Conservation (phyloP, 2,888 invertebrate genomes). For the Parelbella ahira region DNA sequence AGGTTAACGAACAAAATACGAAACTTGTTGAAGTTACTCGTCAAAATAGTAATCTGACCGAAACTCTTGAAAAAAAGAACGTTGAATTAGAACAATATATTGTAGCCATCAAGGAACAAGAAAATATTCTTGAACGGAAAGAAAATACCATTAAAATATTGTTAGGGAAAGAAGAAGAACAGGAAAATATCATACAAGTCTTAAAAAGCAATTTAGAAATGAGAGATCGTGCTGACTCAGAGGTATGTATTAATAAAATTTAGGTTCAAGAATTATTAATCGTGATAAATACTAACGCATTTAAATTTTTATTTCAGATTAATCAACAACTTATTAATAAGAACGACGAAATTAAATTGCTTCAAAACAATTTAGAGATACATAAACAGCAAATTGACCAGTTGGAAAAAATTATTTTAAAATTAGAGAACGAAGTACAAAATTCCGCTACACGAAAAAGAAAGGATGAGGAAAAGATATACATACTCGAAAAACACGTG, state of each 20-base stretch:
- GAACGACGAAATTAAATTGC: conserved; percentile 54
- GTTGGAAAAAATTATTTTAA: conserved; percentile 62
- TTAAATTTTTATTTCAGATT: conserved; percentile 38
- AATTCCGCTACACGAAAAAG: conserved; percentile 45
- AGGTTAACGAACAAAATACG: conserved; percentile 54
- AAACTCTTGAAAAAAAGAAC: conserved; percentile 51
- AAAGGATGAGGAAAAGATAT: conserved; percentile 53
- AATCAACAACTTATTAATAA: conserved; percentile 53
- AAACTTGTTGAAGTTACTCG: conserved; percentile 46
- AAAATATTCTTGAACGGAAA: conserved; percentile 45
- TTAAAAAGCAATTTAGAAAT: conserved; percentile 56
- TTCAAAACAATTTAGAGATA: conserved; percentile 39
- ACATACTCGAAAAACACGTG: conserved; percentile 48
- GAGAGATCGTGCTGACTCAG: conserved; percentile 49
- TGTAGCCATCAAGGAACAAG: conserved; percentile 42
- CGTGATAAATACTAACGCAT: too few species aligned
- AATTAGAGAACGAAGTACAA: conserved; percentile 57
- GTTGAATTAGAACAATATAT: conserved; percentile 42
- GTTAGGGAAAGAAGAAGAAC: conserved; percentile 60
- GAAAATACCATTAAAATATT: conserved; percentile 51
- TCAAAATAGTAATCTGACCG: conserved; percentile 48
- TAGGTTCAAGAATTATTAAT: too few species aligned
- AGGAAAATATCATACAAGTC: conserved; percentile 55
- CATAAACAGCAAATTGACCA: conserved; percentile 43
- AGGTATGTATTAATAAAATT: too few species aligned